Evolutionary conservation across 2,797 vertebrate species (phyloP).

Genomic region (Halcyon badia): DNA sequence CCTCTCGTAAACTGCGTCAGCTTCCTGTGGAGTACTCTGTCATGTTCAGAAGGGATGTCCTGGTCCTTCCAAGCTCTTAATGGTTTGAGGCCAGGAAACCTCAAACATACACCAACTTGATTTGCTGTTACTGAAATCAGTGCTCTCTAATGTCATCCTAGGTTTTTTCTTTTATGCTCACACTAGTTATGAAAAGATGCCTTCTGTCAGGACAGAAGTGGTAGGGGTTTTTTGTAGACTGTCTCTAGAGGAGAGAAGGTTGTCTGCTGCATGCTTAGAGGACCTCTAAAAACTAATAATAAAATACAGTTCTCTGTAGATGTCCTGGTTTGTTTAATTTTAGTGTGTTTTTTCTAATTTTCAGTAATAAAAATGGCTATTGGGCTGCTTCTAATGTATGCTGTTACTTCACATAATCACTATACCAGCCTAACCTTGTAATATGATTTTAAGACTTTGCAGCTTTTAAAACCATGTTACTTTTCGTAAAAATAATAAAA

Average conservation of each 20-base stretch:
- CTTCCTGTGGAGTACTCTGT: neutral
- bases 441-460: neutral
- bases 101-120: neutral
- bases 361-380: neutral
- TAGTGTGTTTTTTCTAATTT: conserved; percentile 7
- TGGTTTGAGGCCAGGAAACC: neutral
- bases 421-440: neutral
- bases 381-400: neutral
- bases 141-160: neutral
- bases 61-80: neutral
- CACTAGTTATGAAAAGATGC: neutral
- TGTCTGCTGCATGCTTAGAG: conserved; percentile 9
- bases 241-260: neutral
- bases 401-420: neutral
- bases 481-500: neutral
- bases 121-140: neutral
- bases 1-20: neutral
- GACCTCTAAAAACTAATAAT: neutral
- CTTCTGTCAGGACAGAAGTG: neutral
- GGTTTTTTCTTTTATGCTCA: neutral
- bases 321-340: neutral
- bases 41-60: neutral
- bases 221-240: neutral
- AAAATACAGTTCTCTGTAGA: neutral
- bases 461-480: neutral